Percentiles rank a stretch among this genome's conserved stretches.
Conservation (phyloP, 2,113 vertebrate species). For the Gavia stellata region DNA sequence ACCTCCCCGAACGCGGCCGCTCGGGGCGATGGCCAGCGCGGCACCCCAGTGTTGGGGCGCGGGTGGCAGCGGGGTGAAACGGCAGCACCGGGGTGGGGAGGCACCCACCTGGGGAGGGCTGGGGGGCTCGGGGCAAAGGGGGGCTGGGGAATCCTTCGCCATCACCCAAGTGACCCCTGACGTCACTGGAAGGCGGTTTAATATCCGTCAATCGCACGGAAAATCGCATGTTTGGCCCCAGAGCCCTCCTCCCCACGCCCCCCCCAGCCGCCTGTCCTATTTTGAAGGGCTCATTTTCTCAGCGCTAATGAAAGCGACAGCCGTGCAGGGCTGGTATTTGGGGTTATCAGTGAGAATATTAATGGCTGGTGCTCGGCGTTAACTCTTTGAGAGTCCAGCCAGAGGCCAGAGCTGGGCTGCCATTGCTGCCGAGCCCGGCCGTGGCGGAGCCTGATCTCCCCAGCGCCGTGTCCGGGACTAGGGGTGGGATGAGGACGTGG, state of each 20-base stretch:
- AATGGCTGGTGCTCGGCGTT: background rate
- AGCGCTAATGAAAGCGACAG: slow-evolving; percentile 61
- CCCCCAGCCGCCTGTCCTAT: slow-evolving; percentile 11
- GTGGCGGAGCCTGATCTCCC: rapidly evolving
- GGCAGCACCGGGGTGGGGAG: background rate
- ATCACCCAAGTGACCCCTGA: background rate
- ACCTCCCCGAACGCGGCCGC: background rate
- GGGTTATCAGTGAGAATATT: slow-evolving; percentile 37
- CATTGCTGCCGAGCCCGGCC: rapidly evolving
- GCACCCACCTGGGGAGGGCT: background rate
- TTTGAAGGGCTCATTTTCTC: slow-evolving; percentile 57
- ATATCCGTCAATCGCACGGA: background rate
- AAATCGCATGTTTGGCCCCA: slow-evolving; percentile 2
- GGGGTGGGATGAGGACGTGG: background rate
- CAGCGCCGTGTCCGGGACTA: rapidly evolving
- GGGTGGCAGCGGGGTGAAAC: background rate
- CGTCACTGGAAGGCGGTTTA: background rate
- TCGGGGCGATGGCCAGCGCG: background rate
- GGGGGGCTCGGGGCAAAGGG: background rate
- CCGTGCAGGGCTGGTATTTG: slow-evolving; percentile 45
- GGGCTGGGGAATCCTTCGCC: background rate
- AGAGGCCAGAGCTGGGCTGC: background rate
- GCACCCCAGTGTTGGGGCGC: background rate
- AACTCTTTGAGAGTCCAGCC: background rate
- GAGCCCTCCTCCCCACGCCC: background rate